Base-by-base conservation (phyloP, 2,797 vertebrate species). In the Scomberomorus guttatus region DNA sequence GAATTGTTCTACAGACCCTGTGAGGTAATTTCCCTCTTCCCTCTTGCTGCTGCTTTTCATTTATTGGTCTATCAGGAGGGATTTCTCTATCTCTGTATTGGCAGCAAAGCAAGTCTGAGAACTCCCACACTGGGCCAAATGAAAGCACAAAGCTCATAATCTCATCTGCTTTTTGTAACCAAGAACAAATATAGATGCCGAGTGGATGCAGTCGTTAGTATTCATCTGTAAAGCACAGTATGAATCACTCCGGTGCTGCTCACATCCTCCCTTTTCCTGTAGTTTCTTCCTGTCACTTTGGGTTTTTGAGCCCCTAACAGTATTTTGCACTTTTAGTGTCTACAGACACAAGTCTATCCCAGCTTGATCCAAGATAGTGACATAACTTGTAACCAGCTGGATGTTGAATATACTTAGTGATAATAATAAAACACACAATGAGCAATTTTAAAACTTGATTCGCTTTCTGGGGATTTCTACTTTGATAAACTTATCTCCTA, bases 131-230 rank as follows among this genome's bases (percentile, higher is more conserved):
- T 46, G 60, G 72, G 59, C 74, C 14, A 70, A 89, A 85, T 70
- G 48, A 87, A 81, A 85, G 66, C 85, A 69, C 82, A 63, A 57
- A 86, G 61, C 81, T 80, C 57, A 88, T 85, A 79, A 85, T 88
- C 79, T 69, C 42, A 66, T 79, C 74, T 79, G 56, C 46, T 83
- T 80, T 81, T 83, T 78, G 44, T 74, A 81, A 81, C 68, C 66
- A 77, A 69, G 62, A 87, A 79, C 75, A 90, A 88, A 83, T 79
- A 83, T 63, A 77, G 72, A 76, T 24, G 61, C 54, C 13, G 37
- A 57, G 63, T 69, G 57, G 48, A 71, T 69, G 60, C 52, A 59
- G 34, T 46, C 12, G 10, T 51, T 14, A 15, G 59, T 22, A 56
- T 48, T 66, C 59, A 25, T 66, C 25, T 59, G 71, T 72, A 56